Evolutionary conservation across 2,113 vertebrate genomes (phyloP).

Genomic region (Archocentrus centrarchus): DNA sequence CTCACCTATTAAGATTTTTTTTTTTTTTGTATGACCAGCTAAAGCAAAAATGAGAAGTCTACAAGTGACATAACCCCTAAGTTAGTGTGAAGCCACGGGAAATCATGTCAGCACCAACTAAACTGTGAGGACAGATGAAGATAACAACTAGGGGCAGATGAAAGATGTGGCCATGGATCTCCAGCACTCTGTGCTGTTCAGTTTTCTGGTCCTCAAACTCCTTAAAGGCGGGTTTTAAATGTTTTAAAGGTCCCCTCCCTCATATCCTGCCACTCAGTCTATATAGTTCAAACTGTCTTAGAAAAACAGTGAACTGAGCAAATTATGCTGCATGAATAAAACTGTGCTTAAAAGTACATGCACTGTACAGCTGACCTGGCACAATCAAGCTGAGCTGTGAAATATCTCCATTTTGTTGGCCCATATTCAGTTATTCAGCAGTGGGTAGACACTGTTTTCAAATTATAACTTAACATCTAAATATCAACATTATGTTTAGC

Average conservation of each 20-base stretch:
- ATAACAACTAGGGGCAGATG: slow-evolving; percentile 20
- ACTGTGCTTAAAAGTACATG: slow-evolving; percentile 12
- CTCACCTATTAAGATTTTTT: not conserved
- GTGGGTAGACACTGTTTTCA: slow-evolving; percentile 21
- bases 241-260: not conserved
- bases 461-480: slow-evolving; percentile 49
- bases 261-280: not conserved
- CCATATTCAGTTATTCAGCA: slow-evolving; percentile 25
- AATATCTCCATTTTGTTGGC: not conserved
- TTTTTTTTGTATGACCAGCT: not conserved
- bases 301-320: not conserved
- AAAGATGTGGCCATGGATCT: slow-evolving; percentile 24
- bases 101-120: slow-evolving; percentile 54
- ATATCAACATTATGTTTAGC: slow-evolving; percentile 31
- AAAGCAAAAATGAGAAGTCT: slow-evolving; percentile 36
- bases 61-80: slow-evolving; percentile 51
- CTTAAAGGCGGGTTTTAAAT: slow-evolving; percentile 11
- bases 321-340: slow-evolving; percentile 28
- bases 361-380: slow-evolving; percentile 22
- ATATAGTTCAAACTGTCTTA: not conserved
- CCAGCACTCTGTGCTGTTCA: not conserved
- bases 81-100: slow-evolving; percentile 43
- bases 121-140: slow-evolving; percentile 33
- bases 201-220: not conserved
- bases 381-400: slow-evolving; percentile 16